Evolutionary conservation across 2,888 invertebrate species (phyloP), one percentile per base, ranked within the genome.

Genomic region (Eupithecia tripunctaria): DNA sequence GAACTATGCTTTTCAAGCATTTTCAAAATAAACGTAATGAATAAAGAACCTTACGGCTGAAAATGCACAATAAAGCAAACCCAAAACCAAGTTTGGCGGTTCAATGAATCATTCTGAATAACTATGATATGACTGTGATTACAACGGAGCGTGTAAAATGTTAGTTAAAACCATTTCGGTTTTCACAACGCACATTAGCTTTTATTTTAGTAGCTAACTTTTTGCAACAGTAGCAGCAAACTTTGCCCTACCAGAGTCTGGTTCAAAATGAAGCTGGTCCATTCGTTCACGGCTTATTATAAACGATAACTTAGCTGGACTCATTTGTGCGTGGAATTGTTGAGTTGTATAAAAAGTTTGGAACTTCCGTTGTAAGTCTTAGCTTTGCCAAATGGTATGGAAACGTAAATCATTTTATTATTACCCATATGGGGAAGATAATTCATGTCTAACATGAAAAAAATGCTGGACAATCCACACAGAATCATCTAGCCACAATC

Each of bases 241-340:
- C 43, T 63, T 69, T 62, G 25, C 47, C 15, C 29, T 21, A 41
- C 27, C 43, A 36, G 47, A 43, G 32, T 15, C 36, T 62, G 38
- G 68, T 12, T 15, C 29, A 60, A 63, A 69, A 36, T 43, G n/a
- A 63, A 47, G 36, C 32, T 47, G 36, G 68, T 56, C 47, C 63
- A 32, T 62, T 68, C 62, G 21, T 68, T 68, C 47, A 41, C 29
- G 47, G 47, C 47, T 69, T 69, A 63, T 47, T 69, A 63, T 29
- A 43, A 63, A 36, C 25, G 47, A 47, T 63, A 63, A 69, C 47
- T 63, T 69, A 32, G n/a, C 32, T 43, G 27, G 27, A 60, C 27
- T 29, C 60, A 68, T 69, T 69, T 25, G 63, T 47, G 47, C 47
- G 32, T 51, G 47, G 32, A 63, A 18, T 12, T 62, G 38, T 67